These are phyloP conservation scores for Chitala chitala DNA, from an alignment of 2,113 vertebrate species.

Conservation along the genomic window DNA sequence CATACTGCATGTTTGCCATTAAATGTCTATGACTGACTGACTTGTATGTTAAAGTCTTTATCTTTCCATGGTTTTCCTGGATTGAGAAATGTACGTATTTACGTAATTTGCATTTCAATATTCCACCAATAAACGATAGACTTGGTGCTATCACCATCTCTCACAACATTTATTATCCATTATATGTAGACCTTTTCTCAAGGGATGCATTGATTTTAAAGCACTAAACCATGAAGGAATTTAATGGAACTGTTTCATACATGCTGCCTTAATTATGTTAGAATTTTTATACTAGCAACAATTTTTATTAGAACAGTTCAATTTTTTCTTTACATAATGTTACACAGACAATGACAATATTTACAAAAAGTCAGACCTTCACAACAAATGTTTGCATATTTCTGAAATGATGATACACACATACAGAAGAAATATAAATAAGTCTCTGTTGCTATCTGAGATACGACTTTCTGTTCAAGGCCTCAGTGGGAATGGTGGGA, in stretches of 20 bases:
- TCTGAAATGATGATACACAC: slow-evolving; percentile 11
- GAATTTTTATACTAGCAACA: slow-evolving; percentile 55
- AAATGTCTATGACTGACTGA: too few relatives aligned
- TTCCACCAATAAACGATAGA: too few relatives aligned
- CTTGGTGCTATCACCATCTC: too few relatives aligned
- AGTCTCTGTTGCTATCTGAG: neutral
- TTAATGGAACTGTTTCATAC: slow-evolving; percentile 13
- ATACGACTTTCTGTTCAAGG: slow-evolving; percentile 14
- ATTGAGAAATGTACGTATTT: too few relatives aligned
- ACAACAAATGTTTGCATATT: slow-evolving; percentile 58
- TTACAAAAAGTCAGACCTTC: slow-evolving; percentile 62
- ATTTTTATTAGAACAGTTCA: slow-evolving; percentile 61
- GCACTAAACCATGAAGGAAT: slow-evolving; percentile 28
- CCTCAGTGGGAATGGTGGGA: slow-evolving; percentile 46
- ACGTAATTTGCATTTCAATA: too few relatives aligned
- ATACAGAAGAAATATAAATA: slow-evolving; percentile 34
- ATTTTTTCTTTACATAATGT: slow-evolving; percentile 68
- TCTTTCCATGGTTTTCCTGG: too few relatives aligned
- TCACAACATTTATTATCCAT: too few relatives aligned
- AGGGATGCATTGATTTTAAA: slow-evolving; percentile 40
- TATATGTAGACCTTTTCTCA: slow-evolving; percentile 21
- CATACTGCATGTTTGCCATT: too few relatives aligned
- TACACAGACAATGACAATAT: slow-evolving; percentile 64
- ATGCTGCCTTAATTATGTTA: slow-evolving; percentile 12
- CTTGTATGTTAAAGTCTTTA: too few relatives aligned